Evolutionary conservation across 1,140 invertebrate genomes (phyloP), one percentile per base, ranked within the genome.

Genomic region (Ericerus pela): DNA sequence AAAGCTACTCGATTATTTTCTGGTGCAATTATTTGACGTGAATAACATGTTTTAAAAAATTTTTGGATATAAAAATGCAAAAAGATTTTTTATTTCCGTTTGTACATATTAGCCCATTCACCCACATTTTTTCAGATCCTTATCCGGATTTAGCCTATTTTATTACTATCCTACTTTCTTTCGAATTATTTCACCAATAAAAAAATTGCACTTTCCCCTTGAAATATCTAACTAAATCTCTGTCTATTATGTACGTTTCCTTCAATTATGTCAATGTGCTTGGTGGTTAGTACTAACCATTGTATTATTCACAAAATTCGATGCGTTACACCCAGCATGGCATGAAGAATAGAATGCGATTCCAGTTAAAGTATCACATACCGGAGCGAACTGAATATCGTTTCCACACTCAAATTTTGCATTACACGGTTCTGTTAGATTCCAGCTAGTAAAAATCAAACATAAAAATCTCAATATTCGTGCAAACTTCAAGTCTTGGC

Each of bases 331-430:
- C 5, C 81, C 81, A 36, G 81, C 81, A 64, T 82, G 79, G 62
- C 81, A 84, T 6, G 81, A 76, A 1, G 80, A 83, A 59, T 81
- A 82, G 61, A 77, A 84, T 5, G 77, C 80, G 51, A 68, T 69
- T 31, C 67, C 67, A 1, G 72, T 71, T 53, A 74, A 73, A 57
- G 74, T 71, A 0, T 78, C 75, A 58, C 80, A 84, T 2, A 82
- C 78, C 1, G 81, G 81, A 57, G 78, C 80, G 59, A 81, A 82
- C 37, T 77, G 77, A 11, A 81, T 77, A 59, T 77, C 79, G 61
- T 56, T 37, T 0, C 79, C 76, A 63, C 80, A 82, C 51, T 73
- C 63, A 60, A 80, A 84, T 41, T 73, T 64, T n/a, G 72, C 67
- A 58, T 81, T 82, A 62, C 81, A 84, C 10, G 73, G 69, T 31